Evolutionary conservation across 2,888 invertebrate species (phyloP).

Genomic region (Orthosia incerta): DNA sequence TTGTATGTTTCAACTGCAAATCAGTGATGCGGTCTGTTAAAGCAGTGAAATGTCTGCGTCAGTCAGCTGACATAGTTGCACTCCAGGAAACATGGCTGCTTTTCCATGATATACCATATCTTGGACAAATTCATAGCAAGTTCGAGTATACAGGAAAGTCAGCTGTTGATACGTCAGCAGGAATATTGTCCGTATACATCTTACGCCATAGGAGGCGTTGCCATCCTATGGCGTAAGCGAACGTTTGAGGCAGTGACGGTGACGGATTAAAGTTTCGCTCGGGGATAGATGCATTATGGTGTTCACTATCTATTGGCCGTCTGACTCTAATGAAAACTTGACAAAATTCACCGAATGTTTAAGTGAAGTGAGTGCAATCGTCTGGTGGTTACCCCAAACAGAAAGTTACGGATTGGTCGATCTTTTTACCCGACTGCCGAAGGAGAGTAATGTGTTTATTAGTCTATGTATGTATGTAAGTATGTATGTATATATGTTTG

Average conservation of each 20-base stretch:
- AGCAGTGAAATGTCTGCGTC: no score
- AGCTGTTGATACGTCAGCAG: neutral
- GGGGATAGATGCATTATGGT: neutral
- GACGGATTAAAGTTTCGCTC: neutral
- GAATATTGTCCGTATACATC: no score
- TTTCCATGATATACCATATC: no score
- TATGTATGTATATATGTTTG: no score
- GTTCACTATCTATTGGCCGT: neutral
- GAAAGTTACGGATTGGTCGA: neutral
- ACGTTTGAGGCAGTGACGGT: neutral
- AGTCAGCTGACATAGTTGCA: neutral
- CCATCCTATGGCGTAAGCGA: conserved; percentile 3
- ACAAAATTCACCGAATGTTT: neutral
- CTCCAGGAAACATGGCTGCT: neutral
- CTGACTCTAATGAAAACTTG: neutral
- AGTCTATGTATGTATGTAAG: no score
- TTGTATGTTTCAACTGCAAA: no score
- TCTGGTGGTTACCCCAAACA: neutral
- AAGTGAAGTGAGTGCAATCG: no score
- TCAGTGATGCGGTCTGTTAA: no score
- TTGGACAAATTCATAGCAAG: no score
- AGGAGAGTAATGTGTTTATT: no score
- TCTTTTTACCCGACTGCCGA: no score
- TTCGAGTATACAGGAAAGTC: conserved; percentile 5
- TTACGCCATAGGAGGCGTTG: conserved; percentile 1